Evolutionary conservation across 2,113 vertebrate species (phyloP), one percentile per base, ranked within the genome.

Genomic region (Monopterus albus): DNA sequence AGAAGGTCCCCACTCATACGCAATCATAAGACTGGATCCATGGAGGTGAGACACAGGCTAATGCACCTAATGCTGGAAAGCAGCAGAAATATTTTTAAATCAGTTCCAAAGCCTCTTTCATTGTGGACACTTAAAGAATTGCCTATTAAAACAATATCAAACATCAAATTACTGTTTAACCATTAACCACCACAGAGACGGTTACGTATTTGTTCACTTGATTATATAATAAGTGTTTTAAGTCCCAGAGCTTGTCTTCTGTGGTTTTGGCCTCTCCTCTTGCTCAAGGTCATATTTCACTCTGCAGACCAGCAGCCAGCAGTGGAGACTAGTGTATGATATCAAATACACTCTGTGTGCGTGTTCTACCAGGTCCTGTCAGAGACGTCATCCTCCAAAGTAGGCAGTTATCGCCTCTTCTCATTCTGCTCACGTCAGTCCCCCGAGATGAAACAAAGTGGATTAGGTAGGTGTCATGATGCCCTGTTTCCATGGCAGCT

Each of bases 351-450:
- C 38, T 83, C 58, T 55, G 17, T 75, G 68, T 59, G 97, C 97
- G 91, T 87, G 35, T 57, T 46, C 39, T 86, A 10, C 56, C 92
- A 99, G 98, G 96, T 98, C 61, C 95, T 99, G 10, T 98, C 96
- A 21, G 98, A 99, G 86, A 95, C 94, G 38, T 87, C 90, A 58
- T 45, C 83, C 17, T 92, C 95, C 75, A 96, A 88, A 73, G 78
- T 99, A 92, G 98, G 98, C 99, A 95, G 69, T 93, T 91, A 55
- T 81, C n/a, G 95, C 70, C 95, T 98, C 50, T 96, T 98, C 91
- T 95, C 94, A 43, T 95, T 95, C 15, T 92, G 93, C 35, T 95
- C 96, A 12, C 95, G 95, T 61, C 96, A 97, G 82, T 94, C 96
- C 5, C 94, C 96, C 2, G 97, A 99, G 85, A 92, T 96, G 89